These are phyloP conservation scores for Helicoverpa zea DNA, from an alignment of 1,140 invertebrate species.

Conservation along the genomic window DNA sequence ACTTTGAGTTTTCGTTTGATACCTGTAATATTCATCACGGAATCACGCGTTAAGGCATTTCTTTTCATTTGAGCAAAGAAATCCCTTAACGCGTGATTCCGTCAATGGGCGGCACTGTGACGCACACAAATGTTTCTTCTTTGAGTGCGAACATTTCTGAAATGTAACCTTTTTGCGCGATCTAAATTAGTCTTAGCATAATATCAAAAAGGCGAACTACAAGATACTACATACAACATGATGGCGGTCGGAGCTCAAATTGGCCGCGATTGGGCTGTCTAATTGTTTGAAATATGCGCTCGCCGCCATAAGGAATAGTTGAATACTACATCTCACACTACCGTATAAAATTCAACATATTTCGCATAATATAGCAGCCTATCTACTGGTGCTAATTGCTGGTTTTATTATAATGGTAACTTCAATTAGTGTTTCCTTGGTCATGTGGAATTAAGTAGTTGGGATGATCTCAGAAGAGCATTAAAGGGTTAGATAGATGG, in stretches of 20 bases:
- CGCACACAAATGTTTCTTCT: no score
- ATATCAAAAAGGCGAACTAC: not conserved
- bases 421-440: not conserved
- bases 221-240: conserved; percentile 46
- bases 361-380: not conserved
- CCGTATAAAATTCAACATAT: conserved; percentile 26
- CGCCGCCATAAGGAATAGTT: conserved; percentile 68
- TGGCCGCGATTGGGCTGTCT: conserved; percentile 74
- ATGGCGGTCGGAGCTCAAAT: conserved; percentile 64
- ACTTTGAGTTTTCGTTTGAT: no score
- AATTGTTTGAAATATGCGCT: conserved; percentile 80
- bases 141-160: no score
- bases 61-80: no score
- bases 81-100: no score
- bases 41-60: no score
- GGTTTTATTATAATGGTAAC: not conserved
- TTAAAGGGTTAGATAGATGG: no score
- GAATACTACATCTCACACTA: conserved; percentile 65
- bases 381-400: conserved; percentile 10
- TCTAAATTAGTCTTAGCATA: not conserved
- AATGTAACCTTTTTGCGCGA: not conserved
- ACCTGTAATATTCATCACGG: no score
- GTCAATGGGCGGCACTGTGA: no score
- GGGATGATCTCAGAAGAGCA: not conserved
- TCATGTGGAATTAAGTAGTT: not conserved